Evolutionary conservation across 2,113 vertebrate genomes (phyloP), one percentile per base, ranked within the genome.

Genomic region (Halichoeres trimaculatus): DNA sequence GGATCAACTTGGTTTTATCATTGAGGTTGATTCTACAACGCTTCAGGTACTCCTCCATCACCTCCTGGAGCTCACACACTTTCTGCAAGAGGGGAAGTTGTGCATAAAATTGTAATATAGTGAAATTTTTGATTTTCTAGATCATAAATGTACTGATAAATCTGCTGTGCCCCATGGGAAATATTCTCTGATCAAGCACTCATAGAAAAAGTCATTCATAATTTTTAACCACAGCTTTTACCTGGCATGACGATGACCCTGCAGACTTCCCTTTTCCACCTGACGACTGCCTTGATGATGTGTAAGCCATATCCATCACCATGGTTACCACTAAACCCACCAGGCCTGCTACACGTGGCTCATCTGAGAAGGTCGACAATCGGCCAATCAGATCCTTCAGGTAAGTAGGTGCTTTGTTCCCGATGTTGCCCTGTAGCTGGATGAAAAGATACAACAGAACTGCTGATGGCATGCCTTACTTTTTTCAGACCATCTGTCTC

Each of bases 31-130:
- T 89, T 62, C 81, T 68, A 12, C 83, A 90, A 60, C 92, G 89
- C 66, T 93, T 93, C 78, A 93, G 81, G 72, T 93, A 91, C 78
- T 93, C 91, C 81, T 93, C 91, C 83, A 91, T 90, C 61, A 91
- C 50, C 60, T 91, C 87, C 78, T 90, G 88, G 11, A 93, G 89
- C 84, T 92, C 90, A 56, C 50, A 67, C 5, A 89, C 83, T 57
- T 71, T 80, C 80, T 92, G 82, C 79, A 74, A 45, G 8, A 70
- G 14, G 26, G 1, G 17, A 45, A 45, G 5, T 40, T 13, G 12
- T 7, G 9, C 9, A 40, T 40, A 40, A 19, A 19, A 45, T 19
- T 45, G 17, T 8, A 45, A 3, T 19, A 0, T 45, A 19, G 14
- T 19, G 7, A 19, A 3, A 16, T 1, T 45, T 3, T 17, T 17